Base-by-base conservation (phyloP, 2,888 invertebrate species). In the Mesoligia furuncula region DNA sequence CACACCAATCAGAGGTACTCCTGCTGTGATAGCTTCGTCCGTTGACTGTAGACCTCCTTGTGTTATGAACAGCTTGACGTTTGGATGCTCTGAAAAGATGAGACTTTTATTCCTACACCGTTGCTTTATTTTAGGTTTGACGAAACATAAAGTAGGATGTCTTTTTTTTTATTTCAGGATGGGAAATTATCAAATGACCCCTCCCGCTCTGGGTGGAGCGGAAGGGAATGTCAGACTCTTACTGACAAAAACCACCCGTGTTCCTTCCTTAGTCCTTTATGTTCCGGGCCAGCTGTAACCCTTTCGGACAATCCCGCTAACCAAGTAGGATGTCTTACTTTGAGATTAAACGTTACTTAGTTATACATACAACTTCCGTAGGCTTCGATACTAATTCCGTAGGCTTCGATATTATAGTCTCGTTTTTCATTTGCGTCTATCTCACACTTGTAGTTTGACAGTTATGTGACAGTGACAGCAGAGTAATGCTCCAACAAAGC, bases 11-110 rank as follows among this genome's bases (percentile, higher is more conserved):
- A 96, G 77, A 3, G 96, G 96, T 1, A 95, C 93, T 62, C 92
- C 93, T 6, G 93, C 93, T 36, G 89, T 90, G 20, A 96, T 91
- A 2, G 96, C 93, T 82, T 96, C 96, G 36, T 95, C 95, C 0
- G 94, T 91, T 0, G 96, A 96, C 72, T 96, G 95, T 3, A 95
- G 82, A 3, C 96, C 96, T 67, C 95, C 95, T 92, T 96, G 96
- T 0, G 94, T 95, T 64, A 96, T 93, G 73, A 97, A 97, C 2
- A 95, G 73, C 80, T 96, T 96, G 0, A 97, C 80, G 72, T 97
- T 96, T n/a, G 93, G 93, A 85, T 97, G 96, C 48, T 75, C 93
- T 93, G 70, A 27, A 78, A 81, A n/a, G 1, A 70, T 1, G 17
- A 8, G 0, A 66, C 1, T 36, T 31, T 31, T 54, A 27, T 68